Percentiles rank a stretch among this genome's conserved stretches.
These are phyloP conservation scores for Centropyge bicolor DNA, from an alignment of 2,797 vertebrate genomes.

Conservation along the genomic window DNA sequence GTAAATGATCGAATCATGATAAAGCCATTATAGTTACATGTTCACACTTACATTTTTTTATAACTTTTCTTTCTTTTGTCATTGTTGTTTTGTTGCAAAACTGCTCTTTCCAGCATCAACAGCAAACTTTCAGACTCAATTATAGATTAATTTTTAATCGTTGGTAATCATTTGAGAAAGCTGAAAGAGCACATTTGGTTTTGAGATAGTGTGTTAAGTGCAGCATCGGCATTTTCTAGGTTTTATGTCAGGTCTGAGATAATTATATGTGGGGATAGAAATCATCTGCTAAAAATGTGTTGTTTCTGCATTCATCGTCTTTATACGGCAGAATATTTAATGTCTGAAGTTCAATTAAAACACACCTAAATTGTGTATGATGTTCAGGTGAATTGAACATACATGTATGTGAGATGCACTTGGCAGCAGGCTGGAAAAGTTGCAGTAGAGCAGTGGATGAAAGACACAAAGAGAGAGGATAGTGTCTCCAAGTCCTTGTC, in stretches of 20 bases:
- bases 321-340: background rate
- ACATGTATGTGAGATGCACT: background rate
- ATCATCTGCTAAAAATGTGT: background rate
- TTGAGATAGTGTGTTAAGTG: background rate
- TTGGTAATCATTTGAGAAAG: background rate
- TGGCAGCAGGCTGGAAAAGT: background rate
- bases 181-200: conserved; percentile 12
- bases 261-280: background rate
- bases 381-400: background rate
- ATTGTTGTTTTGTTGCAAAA: background rate
- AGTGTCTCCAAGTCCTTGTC: conserved; percentile 29
- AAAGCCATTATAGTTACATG: too few relatives aligned
- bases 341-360: background rate
- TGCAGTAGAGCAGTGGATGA: background rate
- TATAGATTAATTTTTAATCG: too few relatives aligned
- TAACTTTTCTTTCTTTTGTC: too few relatives aligned
- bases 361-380: background rate
- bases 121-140: background rate
- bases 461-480: conserved; percentile 16
- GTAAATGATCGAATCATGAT: too few relatives aligned
- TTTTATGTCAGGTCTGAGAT: background rate
- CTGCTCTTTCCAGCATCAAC: background rate
- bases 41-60: too few relatives aligned
- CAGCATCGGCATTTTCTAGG: conserved; percentile 2
- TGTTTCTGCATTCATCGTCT: background rate